These are phyloP conservation scores for Eucera pruinosa DNA, from an alignment of 2,888 invertebrate species.

Conservation along the genomic window DNA sequence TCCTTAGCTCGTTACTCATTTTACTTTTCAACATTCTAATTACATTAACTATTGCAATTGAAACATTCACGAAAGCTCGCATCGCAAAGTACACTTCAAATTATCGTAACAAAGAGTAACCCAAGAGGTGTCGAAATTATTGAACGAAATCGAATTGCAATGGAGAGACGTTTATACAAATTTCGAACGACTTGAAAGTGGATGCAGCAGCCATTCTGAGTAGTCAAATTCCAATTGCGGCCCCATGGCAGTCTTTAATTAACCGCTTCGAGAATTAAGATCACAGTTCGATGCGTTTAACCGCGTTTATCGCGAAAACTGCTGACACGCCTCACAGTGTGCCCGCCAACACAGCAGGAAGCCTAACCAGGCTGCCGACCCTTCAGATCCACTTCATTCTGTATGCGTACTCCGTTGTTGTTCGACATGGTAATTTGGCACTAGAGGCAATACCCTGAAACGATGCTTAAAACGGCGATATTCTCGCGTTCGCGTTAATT, in stretches of 20 bases:
- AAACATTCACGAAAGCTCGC: too few relatives aligned
- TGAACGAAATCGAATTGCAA: not conserved
- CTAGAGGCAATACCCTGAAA: slow-evolving; percentile 58
- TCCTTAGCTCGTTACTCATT: too few relatives aligned
- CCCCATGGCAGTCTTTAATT: slow-evolving; percentile 20
- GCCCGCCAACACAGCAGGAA: slow-evolving; percentile 45
- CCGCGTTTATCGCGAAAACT: slow-evolving; percentile 55
- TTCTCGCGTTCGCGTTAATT: slow-evolving; percentile 56
- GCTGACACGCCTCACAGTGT: slow-evolving; percentile 53
- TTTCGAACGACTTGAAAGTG: not conserved
- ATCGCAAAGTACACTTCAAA: too few relatives aligned
- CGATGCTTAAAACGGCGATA: slow-evolving; percentile 57
- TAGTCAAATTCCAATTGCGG: not conserved
- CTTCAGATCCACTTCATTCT: slow-evolving; percentile 57
- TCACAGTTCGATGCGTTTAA: slow-evolving; percentile 40
- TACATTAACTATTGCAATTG: too few relatives aligned
- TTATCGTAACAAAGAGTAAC: too few relatives aligned
- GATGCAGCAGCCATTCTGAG: too few relatives aligned
- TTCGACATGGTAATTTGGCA: slow-evolving; percentile 66
- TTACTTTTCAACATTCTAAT: too few relatives aligned
- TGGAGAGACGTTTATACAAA: not conserved
- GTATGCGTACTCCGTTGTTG: slow-evolving; percentile 62
- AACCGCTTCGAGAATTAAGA: slow-evolving; percentile 37
- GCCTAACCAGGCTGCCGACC: slow-evolving; percentile 47
- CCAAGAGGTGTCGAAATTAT: not conserved